A percentile compares a stretch with the other conserved stretches of the same genome.
Evolutionary conservation across 2,113 vertebrate genomes (phyloP).

Genomic region (Pavo muticus): DNA sequence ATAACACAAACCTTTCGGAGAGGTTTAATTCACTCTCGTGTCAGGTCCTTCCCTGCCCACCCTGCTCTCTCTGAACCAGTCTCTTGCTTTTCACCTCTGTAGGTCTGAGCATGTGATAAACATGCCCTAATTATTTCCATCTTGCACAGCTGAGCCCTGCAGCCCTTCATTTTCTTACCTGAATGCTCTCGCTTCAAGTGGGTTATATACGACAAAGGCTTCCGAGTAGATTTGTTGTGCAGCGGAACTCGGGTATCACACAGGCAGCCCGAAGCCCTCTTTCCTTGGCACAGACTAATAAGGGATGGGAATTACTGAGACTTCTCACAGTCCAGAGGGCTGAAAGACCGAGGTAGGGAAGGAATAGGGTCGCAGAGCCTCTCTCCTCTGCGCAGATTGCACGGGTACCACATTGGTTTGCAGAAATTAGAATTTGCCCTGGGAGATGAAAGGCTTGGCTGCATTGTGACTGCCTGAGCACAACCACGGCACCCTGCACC

Average conservation of each 20-base stretch:
- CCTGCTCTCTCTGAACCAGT: conserved; percentile 27
- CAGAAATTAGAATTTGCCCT: not conserved
- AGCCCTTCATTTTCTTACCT: conserved; percentile 59
- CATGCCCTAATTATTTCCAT: conserved; percentile 62
- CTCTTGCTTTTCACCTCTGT: conserved; percentile 67
- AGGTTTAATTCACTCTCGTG: conserved; percentile 48
- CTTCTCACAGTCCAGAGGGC: not conserved
- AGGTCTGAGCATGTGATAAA: conserved; percentile 47
- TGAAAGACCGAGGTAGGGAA: not conserved
- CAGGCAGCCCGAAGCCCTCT: not conserved
- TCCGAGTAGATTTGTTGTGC: not conserved
- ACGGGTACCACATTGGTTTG: rapidly evolving
- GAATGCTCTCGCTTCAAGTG: conserved; percentile 4
- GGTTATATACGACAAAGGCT: conserved; percentile 29
- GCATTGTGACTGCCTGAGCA: not conserved
- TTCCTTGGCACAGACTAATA: not conserved
- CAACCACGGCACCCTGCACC: not conserved
- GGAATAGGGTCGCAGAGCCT: not conserved
- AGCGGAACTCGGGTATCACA: conserved; percentile 8
- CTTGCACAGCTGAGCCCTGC: conserved; percentile 61
- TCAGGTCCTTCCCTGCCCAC: conserved; percentile 29
- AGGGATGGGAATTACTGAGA: not conserved
- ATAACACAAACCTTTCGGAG: not conserved
- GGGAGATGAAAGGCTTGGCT: not conserved
- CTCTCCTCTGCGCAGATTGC: not conserved